Percentiles rank a stretch among this genome's conserved stretches.
Evolutionary conservation across 2,888 invertebrate species (phyloP).

Genomic region (Graphium colonna): DNA sequence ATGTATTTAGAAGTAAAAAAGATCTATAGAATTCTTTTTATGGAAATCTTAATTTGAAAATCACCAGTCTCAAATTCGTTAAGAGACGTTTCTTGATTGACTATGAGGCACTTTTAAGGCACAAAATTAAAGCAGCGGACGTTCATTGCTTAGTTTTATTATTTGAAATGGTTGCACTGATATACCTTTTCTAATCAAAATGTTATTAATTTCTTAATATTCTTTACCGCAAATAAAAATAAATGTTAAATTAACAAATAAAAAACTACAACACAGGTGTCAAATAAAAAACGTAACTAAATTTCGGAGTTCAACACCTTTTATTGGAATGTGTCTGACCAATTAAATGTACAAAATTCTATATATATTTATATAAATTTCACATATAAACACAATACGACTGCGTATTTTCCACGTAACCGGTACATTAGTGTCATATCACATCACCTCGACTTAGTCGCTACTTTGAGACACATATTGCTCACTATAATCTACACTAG

Average conservation of each 20-base stretch:
- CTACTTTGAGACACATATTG: conserved; percentile 59
- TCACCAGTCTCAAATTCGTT: too few species aligned
- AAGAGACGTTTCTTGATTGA: background rate
- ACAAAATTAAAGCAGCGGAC: background rate
- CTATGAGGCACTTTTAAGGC: conserved; percentile 16
- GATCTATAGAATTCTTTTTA: too few species aligned
- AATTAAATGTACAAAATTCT: conserved; percentile 13
- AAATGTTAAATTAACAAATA: too few species aligned
- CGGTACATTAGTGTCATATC: conserved; percentile 35
- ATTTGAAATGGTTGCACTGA: too few species aligned
- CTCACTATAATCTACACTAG: conserved; percentile 35
- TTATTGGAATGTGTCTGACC: conserved; percentile 22
- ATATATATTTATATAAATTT: background rate
- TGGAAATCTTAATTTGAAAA: too few species aligned
- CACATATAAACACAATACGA: background rate
- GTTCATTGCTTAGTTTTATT: background rate
- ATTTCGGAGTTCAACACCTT: conserved; percentile 12
- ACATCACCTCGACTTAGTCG: conserved; percentile 51
- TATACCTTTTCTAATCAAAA: too few species aligned
- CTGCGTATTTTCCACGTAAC: conserved; percentile 28
- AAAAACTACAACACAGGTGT: conserved; percentile 6
- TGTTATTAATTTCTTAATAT: too few species aligned
- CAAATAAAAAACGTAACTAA: conserved; percentile 14
- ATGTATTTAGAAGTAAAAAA: too few species aligned
- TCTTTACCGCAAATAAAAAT: too few species aligned